phyloP scores from a whole-genome alignment of 2,113 vertebrate genomes.

The Anser brachyrhynchus region DNA sequence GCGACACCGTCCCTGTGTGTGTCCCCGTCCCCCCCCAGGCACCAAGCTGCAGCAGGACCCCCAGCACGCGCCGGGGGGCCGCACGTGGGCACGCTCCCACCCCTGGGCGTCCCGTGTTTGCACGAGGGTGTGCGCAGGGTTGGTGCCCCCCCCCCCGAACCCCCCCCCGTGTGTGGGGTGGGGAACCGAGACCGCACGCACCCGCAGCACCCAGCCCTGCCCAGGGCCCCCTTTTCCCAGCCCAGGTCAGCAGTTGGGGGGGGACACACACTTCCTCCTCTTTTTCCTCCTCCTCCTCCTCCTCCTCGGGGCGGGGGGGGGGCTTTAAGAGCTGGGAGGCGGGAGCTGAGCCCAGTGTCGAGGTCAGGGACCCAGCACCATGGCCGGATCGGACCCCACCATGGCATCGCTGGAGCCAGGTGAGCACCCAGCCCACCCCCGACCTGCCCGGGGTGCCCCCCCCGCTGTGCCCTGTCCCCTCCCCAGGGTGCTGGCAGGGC shows the following conservation, averaged over 20 bases:
- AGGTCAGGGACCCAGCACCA: neutral
- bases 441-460: neutral
- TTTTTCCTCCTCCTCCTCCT: neutral
- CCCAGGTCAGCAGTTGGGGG: neutral
- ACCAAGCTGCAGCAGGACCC: neutral
- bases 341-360: neutral
- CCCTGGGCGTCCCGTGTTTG: fast-evolving
- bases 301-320: no score
- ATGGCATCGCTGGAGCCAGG: conserved; percentile 15
- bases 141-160: no score
- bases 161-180: neutral
- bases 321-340: neutral
- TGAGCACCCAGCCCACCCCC: neutral
- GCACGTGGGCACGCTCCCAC: fast-evolving
- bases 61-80: neutral
- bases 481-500: neutral
- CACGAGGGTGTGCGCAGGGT: neutral
- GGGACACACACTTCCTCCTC: conserved; percentile 34
- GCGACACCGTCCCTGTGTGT: neutral
- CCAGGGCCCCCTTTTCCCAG: neutral
- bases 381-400: neutral
- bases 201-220: neutral
- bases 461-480: fast-evolving
- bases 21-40: fast-evolving
- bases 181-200: neutral